phyloP scores from a whole-genome alignment of 2,888 invertebrate genomes.

The Spilosoma lubricipeda region DNA sequence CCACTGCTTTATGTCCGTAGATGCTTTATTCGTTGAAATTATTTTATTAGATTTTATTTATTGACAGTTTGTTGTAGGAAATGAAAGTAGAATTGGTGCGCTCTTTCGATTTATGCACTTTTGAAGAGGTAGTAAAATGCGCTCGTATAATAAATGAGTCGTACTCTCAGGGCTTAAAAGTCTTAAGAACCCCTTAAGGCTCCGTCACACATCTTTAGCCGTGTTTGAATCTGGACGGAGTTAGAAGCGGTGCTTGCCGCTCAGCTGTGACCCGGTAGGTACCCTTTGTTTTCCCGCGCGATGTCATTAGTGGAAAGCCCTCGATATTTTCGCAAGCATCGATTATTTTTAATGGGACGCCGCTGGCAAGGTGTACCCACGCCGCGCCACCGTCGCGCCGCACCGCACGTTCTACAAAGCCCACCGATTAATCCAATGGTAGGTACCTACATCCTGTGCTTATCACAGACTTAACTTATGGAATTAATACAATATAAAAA shows the following conservation, averaged over 20 bases:
- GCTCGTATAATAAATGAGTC: slow-evolving; percentile 40
- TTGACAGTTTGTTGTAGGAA: slow-evolving; percentile 18
- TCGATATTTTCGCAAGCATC: slow-evolving; percentile 83
- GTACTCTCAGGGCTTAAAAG: slow-evolving; percentile 29
- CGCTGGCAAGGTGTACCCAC: slow-evolving; percentile 66
- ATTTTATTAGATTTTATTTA: slow-evolving; percentile 29
- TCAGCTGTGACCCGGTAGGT: slow-evolving; percentile 62
- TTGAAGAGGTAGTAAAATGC: slow-evolving; percentile 10
- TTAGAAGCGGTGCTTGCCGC: slow-evolving; percentile 40
- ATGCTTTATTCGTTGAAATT: slow-evolving; percentile 36
- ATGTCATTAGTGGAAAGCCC: slow-evolving; percentile 84
- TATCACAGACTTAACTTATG: slow-evolving; percentile 20
- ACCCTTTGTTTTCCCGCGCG: slow-evolving; percentile 80
- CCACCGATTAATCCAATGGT: slow-evolving; percentile 55
- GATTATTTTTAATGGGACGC: slow-evolving; percentile 85
- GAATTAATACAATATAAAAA: background rate
- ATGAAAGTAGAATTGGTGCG: slow-evolving; percentile 24
- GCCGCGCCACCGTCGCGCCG: slow-evolving; percentile 69
- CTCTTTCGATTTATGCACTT: slow-evolving; percentile 12
- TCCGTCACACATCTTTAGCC: slow-evolving; percentile 44
- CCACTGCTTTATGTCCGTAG: slow-evolving; percentile 21
- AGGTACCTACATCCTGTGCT: slow-evolving; percentile 36
- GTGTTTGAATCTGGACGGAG: slow-evolving; percentile 44
- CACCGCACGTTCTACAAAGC: slow-evolving; percentile 58
- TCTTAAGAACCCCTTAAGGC: slow-evolving; percentile 39